Conservation (phyloP, 1,140 invertebrate genomes). For the Lasaia peninsularis region DNA sequence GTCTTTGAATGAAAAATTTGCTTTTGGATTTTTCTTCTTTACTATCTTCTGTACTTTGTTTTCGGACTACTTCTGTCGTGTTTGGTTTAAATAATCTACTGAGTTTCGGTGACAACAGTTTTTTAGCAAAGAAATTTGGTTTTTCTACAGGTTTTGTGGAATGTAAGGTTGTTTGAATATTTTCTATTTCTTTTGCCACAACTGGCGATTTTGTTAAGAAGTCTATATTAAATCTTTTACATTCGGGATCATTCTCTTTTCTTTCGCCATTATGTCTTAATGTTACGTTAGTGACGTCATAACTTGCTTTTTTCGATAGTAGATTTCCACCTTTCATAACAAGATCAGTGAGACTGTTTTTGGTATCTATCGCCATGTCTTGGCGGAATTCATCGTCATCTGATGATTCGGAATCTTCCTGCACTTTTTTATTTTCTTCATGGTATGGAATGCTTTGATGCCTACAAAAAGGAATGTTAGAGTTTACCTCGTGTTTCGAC, state of each 20-base stretch:
- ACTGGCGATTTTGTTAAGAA: conserved; percentile 36
- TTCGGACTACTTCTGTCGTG: conserved; percentile 39
- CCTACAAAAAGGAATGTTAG: conserved; percentile 44
- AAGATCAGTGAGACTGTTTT: conserved; percentile 37
- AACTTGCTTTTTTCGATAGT: conserved; percentile 46
- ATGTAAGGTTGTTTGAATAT: conserved; percentile 38
- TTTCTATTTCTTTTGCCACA: conserved; percentile 39
- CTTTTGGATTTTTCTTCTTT: conserved; percentile 55
- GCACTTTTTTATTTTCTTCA: conserved; percentile 16
- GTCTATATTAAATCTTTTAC: conserved; percentile 45
- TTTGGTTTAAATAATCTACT: conserved; percentile 62
- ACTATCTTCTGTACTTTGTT: conserved; percentile 33
- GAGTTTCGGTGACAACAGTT: conserved; percentile 65
- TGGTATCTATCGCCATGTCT: conserved; percentile 35
- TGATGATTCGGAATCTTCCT: conserved; percentile 35
- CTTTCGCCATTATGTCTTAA: conserved; percentile 34
- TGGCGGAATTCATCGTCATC: conserved; percentile 45
- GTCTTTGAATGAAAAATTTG: conserved; percentile 60
- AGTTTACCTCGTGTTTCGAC: conserved; percentile 39
- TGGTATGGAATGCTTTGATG: conserved; percentile 59
- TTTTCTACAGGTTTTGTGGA: conserved; percentile 39
- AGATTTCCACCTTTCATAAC: conserved; percentile 52
- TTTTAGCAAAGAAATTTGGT: conserved; percentile 60
- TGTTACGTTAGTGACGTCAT: conserved; percentile 45
- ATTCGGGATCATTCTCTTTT: conserved; percentile 35